These are phyloP conservation scores for Probosciger aterrimus DNA, from an alignment of 2,113 vertebrate species.

Conservation along the genomic window DNA sequence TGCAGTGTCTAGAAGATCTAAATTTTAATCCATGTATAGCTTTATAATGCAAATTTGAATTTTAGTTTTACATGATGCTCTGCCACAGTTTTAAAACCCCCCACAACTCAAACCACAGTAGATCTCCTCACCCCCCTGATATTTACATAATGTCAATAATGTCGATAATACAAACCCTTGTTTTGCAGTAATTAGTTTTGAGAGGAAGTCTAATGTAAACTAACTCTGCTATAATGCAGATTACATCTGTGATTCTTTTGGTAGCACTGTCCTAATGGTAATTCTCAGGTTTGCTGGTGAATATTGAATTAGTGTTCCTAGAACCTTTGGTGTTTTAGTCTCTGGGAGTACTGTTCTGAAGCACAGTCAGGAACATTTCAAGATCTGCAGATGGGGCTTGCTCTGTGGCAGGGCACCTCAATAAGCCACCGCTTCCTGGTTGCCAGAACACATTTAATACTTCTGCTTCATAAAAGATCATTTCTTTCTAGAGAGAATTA, in stretches of 20 bases:
- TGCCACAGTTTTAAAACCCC: background rate
- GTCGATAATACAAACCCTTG: rapidly evolving
- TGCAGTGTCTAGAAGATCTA: background rate
- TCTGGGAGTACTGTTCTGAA: rapidly evolving
- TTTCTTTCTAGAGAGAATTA: slow-evolving; percentile 32
- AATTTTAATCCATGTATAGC: background rate
- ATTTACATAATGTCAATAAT: background rate
- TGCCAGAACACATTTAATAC: slow-evolving; percentile 7
- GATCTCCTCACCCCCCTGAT: rapidly evolving
- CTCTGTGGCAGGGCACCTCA: background rate
- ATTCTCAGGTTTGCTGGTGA: background rate
- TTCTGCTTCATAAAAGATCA: slow-evolving; percentile 50
- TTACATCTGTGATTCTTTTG: background rate
- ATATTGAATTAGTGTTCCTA: rapidly evolving
- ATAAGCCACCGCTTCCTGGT: background rate
- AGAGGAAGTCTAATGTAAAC: background rate
- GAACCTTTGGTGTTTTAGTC: rapidly evolving
- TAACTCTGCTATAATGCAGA: rapidly evolving
- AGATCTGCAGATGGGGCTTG: background rate
- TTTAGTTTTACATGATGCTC: background rate
- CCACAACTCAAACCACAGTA: rapidly evolving
- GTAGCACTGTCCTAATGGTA: rapidly evolving
- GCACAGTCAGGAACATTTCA: background rate
- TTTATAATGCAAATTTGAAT: background rate
- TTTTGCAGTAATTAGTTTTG: background rate